Evolutionary conservation across 1,140 invertebrate genomes (phyloP).

Genomic region (Saccostrea echinata): DNA sequence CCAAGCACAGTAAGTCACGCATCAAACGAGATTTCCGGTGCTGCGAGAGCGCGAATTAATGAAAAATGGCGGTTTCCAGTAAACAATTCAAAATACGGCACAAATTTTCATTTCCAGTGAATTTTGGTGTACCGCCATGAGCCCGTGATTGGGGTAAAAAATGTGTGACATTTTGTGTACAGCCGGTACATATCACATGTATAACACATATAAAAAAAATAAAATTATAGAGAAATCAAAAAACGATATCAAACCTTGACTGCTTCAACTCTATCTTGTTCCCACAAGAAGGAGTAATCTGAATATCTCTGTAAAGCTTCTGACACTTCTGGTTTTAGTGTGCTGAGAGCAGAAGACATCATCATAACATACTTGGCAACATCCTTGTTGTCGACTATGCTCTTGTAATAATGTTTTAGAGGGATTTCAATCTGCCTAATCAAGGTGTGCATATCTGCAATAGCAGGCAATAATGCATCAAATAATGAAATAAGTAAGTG

Average conservation of each 20-base stretch:
- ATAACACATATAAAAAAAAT: no score
- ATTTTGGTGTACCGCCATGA: no score
- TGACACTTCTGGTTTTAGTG: constrained; percentile 68
- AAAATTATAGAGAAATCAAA: background rate
- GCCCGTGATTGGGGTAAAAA: no score
- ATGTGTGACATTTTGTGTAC: no score
- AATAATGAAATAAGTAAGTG: no score
- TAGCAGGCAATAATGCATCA: background rate
- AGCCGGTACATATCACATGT: no score
- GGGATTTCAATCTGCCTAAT: background rate
- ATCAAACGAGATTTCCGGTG: no score
- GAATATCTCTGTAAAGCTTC: constrained; percentile 70
- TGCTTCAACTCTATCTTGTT: constrained; percentile 71
- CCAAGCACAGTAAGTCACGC: no score
- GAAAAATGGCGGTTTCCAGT: no score
- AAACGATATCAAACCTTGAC: constrained; percentile 58
- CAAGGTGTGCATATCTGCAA: background rate
- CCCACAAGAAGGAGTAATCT: constrained; percentile 75
- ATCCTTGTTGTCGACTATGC: constrained; percentile 95
- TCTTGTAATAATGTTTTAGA: constrained; percentile 89
- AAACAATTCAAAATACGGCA: no score
- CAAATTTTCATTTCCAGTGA: no score
- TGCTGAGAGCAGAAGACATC: constrained; percentile 88
- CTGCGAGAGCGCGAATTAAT: no score
- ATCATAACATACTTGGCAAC: constrained; percentile 90